phyloP scores from a whole-genome alignment of 2,113 vertebrate species.

The Symphodus melops region DNA sequence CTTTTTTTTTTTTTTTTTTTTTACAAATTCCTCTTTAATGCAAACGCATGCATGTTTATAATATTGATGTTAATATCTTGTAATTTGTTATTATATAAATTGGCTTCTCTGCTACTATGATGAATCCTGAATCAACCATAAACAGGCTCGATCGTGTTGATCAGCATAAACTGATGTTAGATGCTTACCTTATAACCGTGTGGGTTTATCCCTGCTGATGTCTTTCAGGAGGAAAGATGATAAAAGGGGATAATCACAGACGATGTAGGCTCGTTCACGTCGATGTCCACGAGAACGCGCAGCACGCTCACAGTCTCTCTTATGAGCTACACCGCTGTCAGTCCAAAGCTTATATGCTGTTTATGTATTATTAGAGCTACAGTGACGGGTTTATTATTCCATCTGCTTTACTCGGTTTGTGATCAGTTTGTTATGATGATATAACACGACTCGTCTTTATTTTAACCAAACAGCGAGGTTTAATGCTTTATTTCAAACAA shows the following conservation, averaged over 20 bases:
- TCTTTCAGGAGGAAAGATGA: slow-evolving; percentile 25
- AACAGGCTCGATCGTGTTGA: background rate
- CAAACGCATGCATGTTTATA: slow-evolving; percentile 19
- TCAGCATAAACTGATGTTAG: background rate
- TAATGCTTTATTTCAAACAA: too few species aligned
- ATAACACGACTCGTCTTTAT: too few species aligned
- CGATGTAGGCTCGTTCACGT: slow-evolving; percentile 55
- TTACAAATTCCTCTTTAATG: background rate
- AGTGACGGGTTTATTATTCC: background rate
- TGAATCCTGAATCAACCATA: background rate
- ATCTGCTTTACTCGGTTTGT: background rate
- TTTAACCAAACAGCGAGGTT: too few species aligned
- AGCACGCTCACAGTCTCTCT: slow-evolving; percentile 30
- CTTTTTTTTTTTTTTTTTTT: background rate
- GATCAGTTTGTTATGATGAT: background rate
- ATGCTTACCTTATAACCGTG: slow-evolving; percentile 50
- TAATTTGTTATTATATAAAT: slow-evolving; percentile 33
- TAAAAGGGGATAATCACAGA: slow-evolving; percentile 15
- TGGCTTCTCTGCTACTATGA: slow-evolving; percentile 1
- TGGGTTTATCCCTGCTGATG: slow-evolving; percentile 6
- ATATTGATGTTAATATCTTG: background rate
- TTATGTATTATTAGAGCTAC: background rate
- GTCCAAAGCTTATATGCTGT: background rate
- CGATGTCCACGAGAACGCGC: slow-evolving; percentile 50
- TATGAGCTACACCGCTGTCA: background rate